Evolutionary conservation across 2,888 invertebrate genomes (phyloP), one percentile per base, ranked within the genome.

Genomic region (Catocala fraxini): DNA sequence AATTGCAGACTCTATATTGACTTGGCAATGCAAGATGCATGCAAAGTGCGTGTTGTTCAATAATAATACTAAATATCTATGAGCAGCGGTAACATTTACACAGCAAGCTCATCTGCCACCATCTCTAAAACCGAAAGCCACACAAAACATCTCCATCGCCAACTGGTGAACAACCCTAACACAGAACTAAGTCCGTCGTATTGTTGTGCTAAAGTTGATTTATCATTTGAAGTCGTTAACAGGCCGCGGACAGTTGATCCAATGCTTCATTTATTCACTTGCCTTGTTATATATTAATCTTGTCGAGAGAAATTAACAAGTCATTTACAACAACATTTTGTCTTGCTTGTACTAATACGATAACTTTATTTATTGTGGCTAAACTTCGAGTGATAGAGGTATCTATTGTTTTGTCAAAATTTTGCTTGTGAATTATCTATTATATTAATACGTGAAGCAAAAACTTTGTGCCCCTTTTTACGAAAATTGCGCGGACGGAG

Each of bases 141-240:
- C 4, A n/a, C 2, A 11, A 25, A 49, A 35, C 25, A 45, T 57
- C n/a, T 54, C 25, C 4, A 13, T 41, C 63, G 52, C 4, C 42
- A 46, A 15, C 11, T 76, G 67, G 15, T 0, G 4, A 15, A 53
- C 71, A 51, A 5, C 0, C 70, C 57, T 73, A 56, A 65, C 35
- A 39, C 46, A 57, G 69, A 81, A 82, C 80, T 82, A 76, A 80
- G 76, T 72, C 58, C 71, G 70, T 75, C 80, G 77, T 82, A 87
- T 87, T 89, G 87, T 89, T 86, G 83, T 74, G 76, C 71, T 73
- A 73, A 80, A 86, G 81, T 86, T 87, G 85, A 89, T 89, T 88
- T 87, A 89, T 90, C 89, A 89, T 85, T 83, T 80, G 66, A 66
- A 84, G 79, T 86, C 85, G 88, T 88, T 85, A 86, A 87, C 84